A percentile compares a stretch with the other conserved stretches of the same genome.
These are phyloP conservation scores for Furcifer pardalis DNA, from an alignment of 2,797 vertebrate species.

Conservation along the genomic window DNA sequence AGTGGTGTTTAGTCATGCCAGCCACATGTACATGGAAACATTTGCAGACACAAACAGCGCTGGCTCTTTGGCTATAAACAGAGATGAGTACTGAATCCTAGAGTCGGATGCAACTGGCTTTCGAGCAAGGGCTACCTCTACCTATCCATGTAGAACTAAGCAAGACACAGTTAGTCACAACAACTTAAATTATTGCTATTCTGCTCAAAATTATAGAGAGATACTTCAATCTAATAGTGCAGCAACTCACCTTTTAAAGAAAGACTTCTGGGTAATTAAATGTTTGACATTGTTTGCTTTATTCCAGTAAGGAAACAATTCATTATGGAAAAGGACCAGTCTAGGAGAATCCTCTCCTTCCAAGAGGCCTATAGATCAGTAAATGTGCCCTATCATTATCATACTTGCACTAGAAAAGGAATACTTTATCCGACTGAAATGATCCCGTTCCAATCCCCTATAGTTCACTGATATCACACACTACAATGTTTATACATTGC, in stretches of 20 bases:
- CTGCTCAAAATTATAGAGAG: neutral
- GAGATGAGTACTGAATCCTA: no score
- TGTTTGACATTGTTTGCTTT: slow-evolving; percentile 40
- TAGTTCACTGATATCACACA: no score
- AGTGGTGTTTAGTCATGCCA: no score
- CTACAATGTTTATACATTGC: no score
- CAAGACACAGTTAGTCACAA: neutral
- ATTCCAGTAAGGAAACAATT: slow-evolving; percentile 49
- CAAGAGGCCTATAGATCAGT: slow-evolving; percentile 30
- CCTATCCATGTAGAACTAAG: neutral
- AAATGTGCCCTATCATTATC: neutral
- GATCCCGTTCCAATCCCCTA: no score
- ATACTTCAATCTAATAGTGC: slow-evolving; percentile 49
- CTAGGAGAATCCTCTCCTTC: slow-evolving; percentile 19
- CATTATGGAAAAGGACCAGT: slow-evolving; percentile 25
- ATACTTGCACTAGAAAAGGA: slow-evolving; percentile 39
- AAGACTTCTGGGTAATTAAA: slow-evolving; percentile 45
- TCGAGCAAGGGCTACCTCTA: no score
- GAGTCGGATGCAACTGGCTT: no score
- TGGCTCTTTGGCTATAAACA: no score
- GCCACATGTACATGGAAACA: no score
- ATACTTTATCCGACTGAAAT: no score
- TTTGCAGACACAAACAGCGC: no score
- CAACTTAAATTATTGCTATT: neutral
- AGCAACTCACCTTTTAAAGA: slow-evolving; percentile 48